Conservation (phyloP, 2,113 vertebrate genomes). For the Lepisosteus osseus region DNA sequence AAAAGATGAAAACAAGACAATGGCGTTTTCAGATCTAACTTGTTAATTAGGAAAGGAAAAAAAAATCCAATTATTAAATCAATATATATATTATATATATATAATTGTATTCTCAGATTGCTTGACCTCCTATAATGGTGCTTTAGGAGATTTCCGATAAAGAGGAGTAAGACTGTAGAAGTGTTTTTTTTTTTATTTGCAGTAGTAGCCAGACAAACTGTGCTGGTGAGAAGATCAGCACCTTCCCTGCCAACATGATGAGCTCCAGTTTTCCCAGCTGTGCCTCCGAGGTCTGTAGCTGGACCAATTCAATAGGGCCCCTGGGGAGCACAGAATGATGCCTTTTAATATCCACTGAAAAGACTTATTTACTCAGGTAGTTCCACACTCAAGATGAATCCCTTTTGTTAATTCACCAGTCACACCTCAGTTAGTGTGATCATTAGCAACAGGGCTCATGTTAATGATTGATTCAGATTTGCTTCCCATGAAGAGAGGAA, state of each 20-base stretch:
- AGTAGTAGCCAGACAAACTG: neutral
- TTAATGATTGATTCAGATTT: conserved; percentile 4
- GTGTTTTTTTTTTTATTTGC: neutral
- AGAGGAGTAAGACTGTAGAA: rapidly evolving
- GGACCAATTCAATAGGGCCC: neutral
- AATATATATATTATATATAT: neutral
- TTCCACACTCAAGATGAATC: conserved; percentile 2
- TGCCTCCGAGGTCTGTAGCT: neutral
- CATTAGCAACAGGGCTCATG: neutral
- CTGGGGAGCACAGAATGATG: neutral
- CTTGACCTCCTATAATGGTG: neutral
- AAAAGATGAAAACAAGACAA: no score
- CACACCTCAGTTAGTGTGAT: neutral
- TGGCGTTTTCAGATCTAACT: no score
- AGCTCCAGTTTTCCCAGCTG: conserved; percentile 7
- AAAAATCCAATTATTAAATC: neutral
- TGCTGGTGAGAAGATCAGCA: neutral
- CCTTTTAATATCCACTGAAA: conserved; percentile 12
- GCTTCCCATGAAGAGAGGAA: neutral
- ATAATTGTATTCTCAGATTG: no score
- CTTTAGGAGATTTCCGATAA: neutral
- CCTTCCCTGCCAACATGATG: neutral
- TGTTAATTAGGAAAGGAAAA: neutral
- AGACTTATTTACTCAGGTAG: conserved; percentile 9
- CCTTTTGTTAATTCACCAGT: neutral